phyloP scores from a whole-genome alignment of 2,113 vertebrate genomes.

The Symphodus melops region DNA sequence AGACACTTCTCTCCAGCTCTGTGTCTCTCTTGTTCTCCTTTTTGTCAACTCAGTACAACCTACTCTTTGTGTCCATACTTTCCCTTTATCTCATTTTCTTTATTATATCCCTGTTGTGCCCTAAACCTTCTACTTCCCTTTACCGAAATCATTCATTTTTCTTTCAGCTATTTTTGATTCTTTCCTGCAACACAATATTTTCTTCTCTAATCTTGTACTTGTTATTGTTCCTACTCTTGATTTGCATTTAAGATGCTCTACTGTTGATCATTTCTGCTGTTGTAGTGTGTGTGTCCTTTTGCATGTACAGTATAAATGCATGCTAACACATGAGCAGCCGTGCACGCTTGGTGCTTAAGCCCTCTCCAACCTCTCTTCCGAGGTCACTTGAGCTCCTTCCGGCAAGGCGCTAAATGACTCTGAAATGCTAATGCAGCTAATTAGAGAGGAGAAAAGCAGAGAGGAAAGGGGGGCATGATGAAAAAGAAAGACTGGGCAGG shows the following conservation, averaged over 20 bases:
- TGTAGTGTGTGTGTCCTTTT: constrained; percentile 3
- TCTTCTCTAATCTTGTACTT: neutral
- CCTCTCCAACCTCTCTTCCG: constrained; percentile 62
- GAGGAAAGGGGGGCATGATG: constrained; percentile 44
- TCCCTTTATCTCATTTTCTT: constrained; percentile 4
- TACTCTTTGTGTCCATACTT: constrained; percentile 22
- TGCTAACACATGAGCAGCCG: constrained; percentile 46
- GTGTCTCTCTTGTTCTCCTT: constrained; percentile 50
- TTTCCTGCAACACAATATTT: neutral
- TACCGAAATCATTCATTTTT: neutral
- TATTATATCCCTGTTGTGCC: constrained; percentile 11
- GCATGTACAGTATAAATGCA: constrained; percentile 29
- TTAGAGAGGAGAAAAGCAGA: constrained; percentile 67
- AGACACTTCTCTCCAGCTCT: constrained; percentile 63
- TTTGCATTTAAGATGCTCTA: constrained; percentile 35
- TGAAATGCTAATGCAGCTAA: constrained; percentile 81
- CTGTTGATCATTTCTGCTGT: constrained; percentile 21
- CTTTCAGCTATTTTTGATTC: neutral
- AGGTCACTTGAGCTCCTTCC: constrained; percentile 70
- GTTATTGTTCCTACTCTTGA: constrained; percentile 7
- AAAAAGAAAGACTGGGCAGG: constrained; percentile 55
- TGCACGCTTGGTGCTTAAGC: constrained; percentile 51
- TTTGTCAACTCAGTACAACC: constrained; percentile 29
- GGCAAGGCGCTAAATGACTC: constrained; percentile 70
- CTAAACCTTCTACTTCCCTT: constrained; percentile 11